phyloP scores from a whole-genome alignment of 2,888 invertebrate genomes.

The Flexamia atlantica region DNA sequence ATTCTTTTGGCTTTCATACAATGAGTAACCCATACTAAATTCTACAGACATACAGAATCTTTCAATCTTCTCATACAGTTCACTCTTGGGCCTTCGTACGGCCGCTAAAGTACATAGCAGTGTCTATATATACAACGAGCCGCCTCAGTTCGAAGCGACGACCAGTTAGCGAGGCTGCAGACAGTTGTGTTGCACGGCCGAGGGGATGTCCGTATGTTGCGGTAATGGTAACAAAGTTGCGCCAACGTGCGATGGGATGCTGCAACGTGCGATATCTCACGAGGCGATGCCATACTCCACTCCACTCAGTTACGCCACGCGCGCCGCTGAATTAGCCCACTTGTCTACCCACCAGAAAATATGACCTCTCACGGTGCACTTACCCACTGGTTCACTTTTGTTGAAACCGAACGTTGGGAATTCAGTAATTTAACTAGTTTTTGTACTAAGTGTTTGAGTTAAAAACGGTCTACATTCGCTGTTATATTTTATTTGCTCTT shows the following conservation, averaged over 20 bases:
- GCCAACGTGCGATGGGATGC: constrained; percentile 2
- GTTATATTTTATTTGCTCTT: no score
- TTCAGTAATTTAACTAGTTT: no score
- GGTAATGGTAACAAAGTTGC: constrained; percentile 7
- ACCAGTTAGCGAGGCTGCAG: background rate
- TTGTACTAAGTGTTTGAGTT: no score
- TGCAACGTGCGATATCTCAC: constrained; percentile 34
- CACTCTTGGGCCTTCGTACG: no score
- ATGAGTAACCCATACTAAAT: no score
- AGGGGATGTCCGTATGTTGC: constrained; percentile 18
- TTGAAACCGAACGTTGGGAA: background rate
- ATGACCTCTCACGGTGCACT: constrained; percentile 28
- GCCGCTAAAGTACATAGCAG: no score
- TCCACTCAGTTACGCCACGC: background rate
- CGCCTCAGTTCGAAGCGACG: background rate
- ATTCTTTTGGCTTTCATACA: no score
- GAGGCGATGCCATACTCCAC: constrained; percentile 7
- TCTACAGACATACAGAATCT: no score
- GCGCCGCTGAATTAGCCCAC: constrained; percentile 35
- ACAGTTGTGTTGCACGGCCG: background rate
- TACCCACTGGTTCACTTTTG: background rate
- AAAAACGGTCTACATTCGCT: no score
- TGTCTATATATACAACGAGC: no score
- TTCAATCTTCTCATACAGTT: no score
- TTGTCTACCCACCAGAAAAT: constrained; percentile 41